Evolutionary conservation across 2,888 invertebrate species (phyloP).

Genomic region (Nysson spinosus): DNA sequence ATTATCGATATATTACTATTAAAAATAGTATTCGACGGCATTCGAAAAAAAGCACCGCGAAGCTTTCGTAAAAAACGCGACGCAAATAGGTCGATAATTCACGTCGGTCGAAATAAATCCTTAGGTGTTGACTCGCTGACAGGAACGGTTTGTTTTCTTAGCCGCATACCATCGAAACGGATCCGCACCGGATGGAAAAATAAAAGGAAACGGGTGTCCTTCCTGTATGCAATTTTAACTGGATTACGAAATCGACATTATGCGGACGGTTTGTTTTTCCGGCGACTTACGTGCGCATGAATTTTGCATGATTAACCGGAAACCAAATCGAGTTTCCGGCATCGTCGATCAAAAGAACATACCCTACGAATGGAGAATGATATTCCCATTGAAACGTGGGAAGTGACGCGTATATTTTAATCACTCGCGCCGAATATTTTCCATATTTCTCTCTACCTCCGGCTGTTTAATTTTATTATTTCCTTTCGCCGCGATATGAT

Average conservation of each 20-base stretch:
- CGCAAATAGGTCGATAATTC: constrained; percentile 44
- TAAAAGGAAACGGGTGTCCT: constrained; percentile 10
- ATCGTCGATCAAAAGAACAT: too few species aligned
- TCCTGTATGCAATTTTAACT: background rate
- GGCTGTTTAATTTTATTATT: too few species aligned
- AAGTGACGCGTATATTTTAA: too few species aligned
- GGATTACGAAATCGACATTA: too few species aligned
- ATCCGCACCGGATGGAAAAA: background rate
- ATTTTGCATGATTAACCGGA: too few species aligned
- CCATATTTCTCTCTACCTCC: constrained; percentile 29
- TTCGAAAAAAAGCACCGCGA: constrained; percentile 21
- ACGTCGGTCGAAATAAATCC: constrained; percentile 31
- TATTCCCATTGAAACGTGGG: too few species aligned
- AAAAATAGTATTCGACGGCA: constrained; percentile 7
- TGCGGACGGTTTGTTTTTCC: too few species aligned
- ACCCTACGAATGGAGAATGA: too few species aligned
- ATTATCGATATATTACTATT: too few species aligned
- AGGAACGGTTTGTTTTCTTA: constrained; percentile 46
- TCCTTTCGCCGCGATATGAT: too few species aligned
- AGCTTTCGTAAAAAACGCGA: constrained; percentile 13
- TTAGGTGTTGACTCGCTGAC: constrained; percentile 27
- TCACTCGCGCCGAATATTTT: constrained; percentile 38
- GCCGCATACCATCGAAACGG: background rate
- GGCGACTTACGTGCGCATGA: too few species aligned
- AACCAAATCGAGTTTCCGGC: too few species aligned